Conservation (phyloP, 2,797 vertebrate species). For the Melanogrammus aeglefinus region DNA sequence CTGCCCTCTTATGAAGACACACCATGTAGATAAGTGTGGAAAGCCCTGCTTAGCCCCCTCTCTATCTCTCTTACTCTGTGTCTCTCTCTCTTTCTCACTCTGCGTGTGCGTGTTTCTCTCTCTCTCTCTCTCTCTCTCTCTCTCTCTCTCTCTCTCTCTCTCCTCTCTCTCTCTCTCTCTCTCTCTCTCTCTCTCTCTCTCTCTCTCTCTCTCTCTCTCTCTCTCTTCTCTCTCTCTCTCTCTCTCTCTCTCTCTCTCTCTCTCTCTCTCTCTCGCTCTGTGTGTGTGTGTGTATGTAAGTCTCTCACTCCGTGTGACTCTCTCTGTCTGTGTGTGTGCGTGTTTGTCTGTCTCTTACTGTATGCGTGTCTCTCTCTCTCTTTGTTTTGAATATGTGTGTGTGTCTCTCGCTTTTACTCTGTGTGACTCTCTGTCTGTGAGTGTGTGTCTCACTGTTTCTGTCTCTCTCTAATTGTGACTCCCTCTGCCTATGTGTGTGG, state of each 20-base stretch:
- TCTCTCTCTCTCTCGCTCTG: no score
- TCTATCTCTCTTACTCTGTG: background rate
- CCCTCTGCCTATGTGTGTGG: background rate
- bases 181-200: background rate
- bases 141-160: no score
- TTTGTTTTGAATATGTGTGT: background rate
- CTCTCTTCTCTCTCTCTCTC: no score
- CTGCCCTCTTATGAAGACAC: slow-evolving; percentile 81
- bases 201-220: background rate
- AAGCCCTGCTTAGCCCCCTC: slow-evolving; percentile 59
- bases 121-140: no score
- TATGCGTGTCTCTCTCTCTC: no score
- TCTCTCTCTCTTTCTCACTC: background rate
- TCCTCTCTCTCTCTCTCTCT: no score
- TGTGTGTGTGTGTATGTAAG: background rate
- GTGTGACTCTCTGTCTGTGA: background rate
- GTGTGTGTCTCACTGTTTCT: background rate
- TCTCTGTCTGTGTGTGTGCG: no score
- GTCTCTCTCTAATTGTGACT: no score
- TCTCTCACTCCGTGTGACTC: background rate
- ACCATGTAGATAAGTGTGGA: slow-evolving; percentile 61
- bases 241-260: no score
- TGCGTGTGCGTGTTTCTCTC: no score
- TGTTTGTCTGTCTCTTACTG: no score
- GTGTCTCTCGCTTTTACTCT: no score